phyloP scores from a whole-genome alignment of 2,113 vertebrate genomes.

The Hassar affinis region DNA sequence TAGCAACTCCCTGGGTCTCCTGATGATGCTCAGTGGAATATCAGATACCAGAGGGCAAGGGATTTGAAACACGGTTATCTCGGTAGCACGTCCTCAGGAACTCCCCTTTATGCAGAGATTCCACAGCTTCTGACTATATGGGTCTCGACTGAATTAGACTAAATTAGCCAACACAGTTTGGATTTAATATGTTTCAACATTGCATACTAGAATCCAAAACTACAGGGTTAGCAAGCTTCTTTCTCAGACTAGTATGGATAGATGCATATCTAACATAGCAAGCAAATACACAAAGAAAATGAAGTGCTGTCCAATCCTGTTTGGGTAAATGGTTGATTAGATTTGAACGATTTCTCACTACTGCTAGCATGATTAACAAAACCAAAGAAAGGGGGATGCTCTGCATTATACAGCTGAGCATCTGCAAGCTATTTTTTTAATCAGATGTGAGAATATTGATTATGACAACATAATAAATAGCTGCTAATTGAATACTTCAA shows the following conservation, averaged over 20 bases:
- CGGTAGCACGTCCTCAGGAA: background rate
- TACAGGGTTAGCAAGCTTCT: background rate
- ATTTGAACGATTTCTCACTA: background rate
- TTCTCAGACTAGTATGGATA: background rate
- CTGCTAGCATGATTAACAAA: background rate
- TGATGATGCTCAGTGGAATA: slow-evolving; percentile 9
- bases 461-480: background rate
- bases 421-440: background rate
- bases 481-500: background rate
- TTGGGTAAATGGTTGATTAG: background rate
- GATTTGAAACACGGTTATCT: background rate
- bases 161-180: background rate
- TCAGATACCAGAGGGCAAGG: background rate
- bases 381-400: background rate
- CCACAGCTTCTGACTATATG: background rate
- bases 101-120: background rate
- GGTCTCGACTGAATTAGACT: background rate
- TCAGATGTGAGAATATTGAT: background rate
- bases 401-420: background rate
- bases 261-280: background rate
- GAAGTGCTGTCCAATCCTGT: background rate
- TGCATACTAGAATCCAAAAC: background rate
- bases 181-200: background rate
- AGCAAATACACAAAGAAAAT: background rate
- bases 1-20: background rate